A percentile compares a stretch with the other conserved stretches of the same genome.
phyloP scores from a whole-genome alignment of 2,888 invertebrate species.

The Bombyx huttoni region DNA sequence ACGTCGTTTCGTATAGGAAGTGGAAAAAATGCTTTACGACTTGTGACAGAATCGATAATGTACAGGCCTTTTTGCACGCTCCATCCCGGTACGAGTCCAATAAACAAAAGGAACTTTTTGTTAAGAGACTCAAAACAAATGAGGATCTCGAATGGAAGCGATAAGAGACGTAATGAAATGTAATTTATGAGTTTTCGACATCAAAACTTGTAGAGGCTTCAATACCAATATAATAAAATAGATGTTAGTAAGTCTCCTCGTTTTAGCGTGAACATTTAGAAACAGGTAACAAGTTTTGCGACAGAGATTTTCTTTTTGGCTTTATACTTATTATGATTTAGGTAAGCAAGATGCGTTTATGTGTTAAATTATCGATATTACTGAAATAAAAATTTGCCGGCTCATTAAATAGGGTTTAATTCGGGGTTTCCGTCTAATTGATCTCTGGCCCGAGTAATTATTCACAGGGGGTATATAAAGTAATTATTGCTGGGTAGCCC shows the following conservation, averaged over 20 bases:
- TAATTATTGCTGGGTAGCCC: conserved; percentile 68
- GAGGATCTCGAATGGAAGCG: conserved; percentile 23
- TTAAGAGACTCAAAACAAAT: conserved; percentile 35
- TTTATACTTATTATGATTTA: neutral
- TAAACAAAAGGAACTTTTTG: conserved; percentile 32
- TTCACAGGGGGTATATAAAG: conserved; percentile 68
- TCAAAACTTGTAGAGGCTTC: too few relatives aligned
- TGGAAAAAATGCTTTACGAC: conserved; percentile 66
- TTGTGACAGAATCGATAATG: conserved; percentile 58
- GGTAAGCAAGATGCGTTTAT: neutral
- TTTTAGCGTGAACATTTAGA: too few relatives aligned
- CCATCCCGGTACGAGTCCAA: conserved; percentile 27
- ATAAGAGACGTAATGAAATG: conserved; percentile 18
- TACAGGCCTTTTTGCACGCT: conserved; percentile 39
- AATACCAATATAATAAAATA: too few relatives aligned
- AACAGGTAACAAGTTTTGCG: too few relatives aligned
- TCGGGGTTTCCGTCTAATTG: conserved; percentile 61
- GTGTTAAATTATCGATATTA: conserved; percentile 17
- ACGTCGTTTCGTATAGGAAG: conserved; percentile 55
- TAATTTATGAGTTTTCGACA: neutral
- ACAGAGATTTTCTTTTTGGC: too few relatives aligned
- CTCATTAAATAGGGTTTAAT: conserved; percentile 54
- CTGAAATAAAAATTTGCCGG: conserved; percentile 52
- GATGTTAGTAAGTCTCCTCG: too few relatives aligned
- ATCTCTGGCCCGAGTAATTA: conserved; percentile 64